These are phyloP conservation scores for Lycophotia porphyrea DNA, from an alignment of 2,888 invertebrate species.

Conservation along the genomic window DNA sequence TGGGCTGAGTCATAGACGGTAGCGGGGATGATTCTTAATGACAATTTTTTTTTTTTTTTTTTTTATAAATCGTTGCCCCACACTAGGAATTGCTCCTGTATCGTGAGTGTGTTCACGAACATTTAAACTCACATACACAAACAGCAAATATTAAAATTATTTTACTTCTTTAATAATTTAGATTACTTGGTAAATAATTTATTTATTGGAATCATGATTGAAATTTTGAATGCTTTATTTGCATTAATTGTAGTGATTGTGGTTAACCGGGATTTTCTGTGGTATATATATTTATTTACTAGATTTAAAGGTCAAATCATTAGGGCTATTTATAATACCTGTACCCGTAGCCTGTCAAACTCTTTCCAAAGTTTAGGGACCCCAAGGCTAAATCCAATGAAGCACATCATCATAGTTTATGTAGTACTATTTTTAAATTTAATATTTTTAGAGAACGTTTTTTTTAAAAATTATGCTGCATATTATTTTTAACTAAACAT, in stretches of 20 bases:
- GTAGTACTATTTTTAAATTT: neutral
- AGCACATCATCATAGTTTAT: neutral
- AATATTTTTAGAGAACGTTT: neutral
- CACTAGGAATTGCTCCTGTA: no score
- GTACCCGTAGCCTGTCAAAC: neutral
- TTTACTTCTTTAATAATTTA: neutral
- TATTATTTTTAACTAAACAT: no score
- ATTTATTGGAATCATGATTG: neutral
- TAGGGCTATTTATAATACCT: neutral
- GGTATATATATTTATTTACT: no score
- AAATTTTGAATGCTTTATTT: neutral
- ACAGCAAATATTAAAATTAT: neutral
- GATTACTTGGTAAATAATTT: neutral
- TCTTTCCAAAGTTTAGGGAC: neutral
- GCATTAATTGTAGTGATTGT: neutral
- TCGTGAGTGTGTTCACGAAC: no score
- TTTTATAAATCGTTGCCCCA: no score
- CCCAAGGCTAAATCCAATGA: neutral
- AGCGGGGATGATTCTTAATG: constrained; percentile 48
- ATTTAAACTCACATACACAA: no score
- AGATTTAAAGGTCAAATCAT: no score
- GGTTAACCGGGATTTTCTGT: neutral
- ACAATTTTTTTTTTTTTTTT: no score
- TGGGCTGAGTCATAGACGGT: constrained; percentile 54
- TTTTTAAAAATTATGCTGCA: no score